A percentile compares a stretch with the other conserved stretches of the same genome.
Conservation (phyloP, 2,113 vertebrate genomes). For the Pandion haliaetus region DNA sequence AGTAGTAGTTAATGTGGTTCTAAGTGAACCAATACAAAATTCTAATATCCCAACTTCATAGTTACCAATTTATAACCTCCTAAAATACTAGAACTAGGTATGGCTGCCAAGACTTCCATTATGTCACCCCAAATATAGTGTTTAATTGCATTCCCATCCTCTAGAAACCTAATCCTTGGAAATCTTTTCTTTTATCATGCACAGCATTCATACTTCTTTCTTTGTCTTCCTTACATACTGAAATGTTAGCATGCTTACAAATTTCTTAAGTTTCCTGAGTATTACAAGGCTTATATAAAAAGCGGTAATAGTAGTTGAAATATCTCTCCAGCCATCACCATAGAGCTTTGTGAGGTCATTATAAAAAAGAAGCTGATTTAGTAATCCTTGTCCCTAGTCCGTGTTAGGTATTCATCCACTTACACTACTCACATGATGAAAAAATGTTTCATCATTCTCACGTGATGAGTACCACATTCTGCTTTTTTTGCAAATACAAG, state of each 20-base stretch:
- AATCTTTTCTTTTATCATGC: background rate
- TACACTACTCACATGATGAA: background rate
- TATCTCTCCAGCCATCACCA: background rate
- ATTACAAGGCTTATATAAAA: background rate
- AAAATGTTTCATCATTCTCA: background rate
- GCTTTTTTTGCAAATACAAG: background rate
- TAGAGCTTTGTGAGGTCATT: background rate
- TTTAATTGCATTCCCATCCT: background rate
- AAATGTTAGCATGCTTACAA: background rate
- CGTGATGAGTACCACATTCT: background rate
- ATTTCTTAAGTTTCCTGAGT: background rate
- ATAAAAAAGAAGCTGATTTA: background rate
- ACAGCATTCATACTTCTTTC: background rate
- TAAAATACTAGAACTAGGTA: background rate
- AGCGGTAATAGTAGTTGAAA: background rate
- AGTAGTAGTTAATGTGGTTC: background rate
- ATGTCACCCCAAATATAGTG: background rate
- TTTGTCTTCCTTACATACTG: background rate
- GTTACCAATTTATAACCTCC: background rate
- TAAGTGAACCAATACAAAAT: background rate
- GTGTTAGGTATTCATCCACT: background rate
- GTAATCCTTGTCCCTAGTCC: background rate
- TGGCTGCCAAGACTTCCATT: background rate
- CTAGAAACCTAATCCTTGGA: background rate
- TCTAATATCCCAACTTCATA: background rate